Evolutionary conservation across 2,797 vertebrate species (phyloP).

Genomic region (Muraenolepis orangiensis): DNA sequence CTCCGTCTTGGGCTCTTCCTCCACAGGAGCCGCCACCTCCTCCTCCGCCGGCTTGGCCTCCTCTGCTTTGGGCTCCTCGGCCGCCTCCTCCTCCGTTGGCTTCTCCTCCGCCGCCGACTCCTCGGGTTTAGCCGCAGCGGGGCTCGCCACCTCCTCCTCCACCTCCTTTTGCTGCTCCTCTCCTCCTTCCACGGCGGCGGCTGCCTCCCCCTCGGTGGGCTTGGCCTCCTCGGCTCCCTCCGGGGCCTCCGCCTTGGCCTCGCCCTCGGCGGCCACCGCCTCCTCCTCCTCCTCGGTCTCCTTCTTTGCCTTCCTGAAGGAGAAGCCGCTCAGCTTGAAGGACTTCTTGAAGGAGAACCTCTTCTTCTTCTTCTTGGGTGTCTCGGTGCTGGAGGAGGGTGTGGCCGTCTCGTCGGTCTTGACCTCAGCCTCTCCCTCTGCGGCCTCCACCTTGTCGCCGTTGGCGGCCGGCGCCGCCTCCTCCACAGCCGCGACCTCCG

Average conservation of each 20-base stretch:
- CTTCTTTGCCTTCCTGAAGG: constrained; percentile 95
- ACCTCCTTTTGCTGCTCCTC: constrained; percentile 64
- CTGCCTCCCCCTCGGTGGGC: constrained; percentile 61
- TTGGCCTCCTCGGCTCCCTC: constrained; percentile 71
- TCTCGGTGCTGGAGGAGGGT: constrained; percentile 83
- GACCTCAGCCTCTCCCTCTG: constrained; percentile 64
- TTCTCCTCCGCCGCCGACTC: constrained; percentile 43
- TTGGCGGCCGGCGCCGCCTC: constrained; percentile 76
- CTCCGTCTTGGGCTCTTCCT: constrained; percentile 71
- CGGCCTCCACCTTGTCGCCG: constrained; percentile 75
- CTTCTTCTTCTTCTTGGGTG: constrained; percentile 97
- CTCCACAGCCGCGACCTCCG: constrained; percentile 55
- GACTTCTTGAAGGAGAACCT: constrained; percentile 96
- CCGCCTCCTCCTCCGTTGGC: constrained; percentile 60
- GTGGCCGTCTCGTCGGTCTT: constrained; percentile 69
- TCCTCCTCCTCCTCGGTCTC: constrained; percentile 84
- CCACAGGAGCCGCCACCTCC: constrained; percentile 34
- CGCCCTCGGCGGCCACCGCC: constrained; percentile 72
- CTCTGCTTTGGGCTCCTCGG: constrained; percentile 35
- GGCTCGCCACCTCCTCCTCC: constrained; percentile 29
- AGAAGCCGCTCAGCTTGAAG: constrained; percentile 93
- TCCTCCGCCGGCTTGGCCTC: constrained; percentile 38
- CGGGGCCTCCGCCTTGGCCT: constrained; percentile 71
- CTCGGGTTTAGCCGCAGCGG: constrained; percentile 19
- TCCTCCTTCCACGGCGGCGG: constrained; percentile 55